Evolutionary conservation across 2,888 invertebrate species (phyloP).

Genomic region (Parnassius mnemosyne): DNA sequence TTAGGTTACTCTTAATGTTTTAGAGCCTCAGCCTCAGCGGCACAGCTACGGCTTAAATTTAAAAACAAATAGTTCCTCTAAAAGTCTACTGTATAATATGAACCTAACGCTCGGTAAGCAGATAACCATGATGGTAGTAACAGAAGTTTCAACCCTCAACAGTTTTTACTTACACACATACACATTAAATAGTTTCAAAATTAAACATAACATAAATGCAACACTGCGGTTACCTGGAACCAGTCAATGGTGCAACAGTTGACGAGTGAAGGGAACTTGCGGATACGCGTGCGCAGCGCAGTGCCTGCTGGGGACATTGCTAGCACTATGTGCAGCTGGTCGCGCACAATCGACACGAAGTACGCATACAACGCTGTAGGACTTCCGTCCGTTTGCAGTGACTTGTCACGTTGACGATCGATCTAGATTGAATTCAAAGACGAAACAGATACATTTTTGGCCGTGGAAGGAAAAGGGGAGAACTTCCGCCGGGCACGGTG

Average conservation of each 20-base stretch:
- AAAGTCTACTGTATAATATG: too few relatives aligned
- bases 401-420: conserved; percentile 92
- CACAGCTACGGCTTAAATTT: too few relatives aligned
- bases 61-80: too few relatives aligned
- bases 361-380: conserved; percentile 94
- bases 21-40: too few relatives aligned
- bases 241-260: conserved; percentile 98
- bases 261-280: conserved; percentile 95
- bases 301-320: conserved; percentile 96
- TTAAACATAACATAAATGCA: not conserved
- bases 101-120: too few relatives aligned
- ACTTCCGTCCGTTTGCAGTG: conserved; percentile 95
- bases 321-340: conserved; percentile 93
- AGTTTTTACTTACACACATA: too few relatives aligned
- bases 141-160: too few relatives aligned
- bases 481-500: too few relatives aligned
- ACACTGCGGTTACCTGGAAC: conserved; percentile 84
- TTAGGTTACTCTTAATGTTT: too few relatives aligned
- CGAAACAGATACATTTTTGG: not conserved
- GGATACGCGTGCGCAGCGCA: conserved; percentile 88
- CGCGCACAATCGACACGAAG: conserved; percentile 92
- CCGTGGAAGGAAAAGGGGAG: too few relatives aligned
- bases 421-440: conserved; percentile 58
- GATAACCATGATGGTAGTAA: too few relatives aligned
- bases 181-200: too few relatives aligned